Conservation (phyloP, 2,888 invertebrate genomes). For the Cerceris rybyensis region DNA sequence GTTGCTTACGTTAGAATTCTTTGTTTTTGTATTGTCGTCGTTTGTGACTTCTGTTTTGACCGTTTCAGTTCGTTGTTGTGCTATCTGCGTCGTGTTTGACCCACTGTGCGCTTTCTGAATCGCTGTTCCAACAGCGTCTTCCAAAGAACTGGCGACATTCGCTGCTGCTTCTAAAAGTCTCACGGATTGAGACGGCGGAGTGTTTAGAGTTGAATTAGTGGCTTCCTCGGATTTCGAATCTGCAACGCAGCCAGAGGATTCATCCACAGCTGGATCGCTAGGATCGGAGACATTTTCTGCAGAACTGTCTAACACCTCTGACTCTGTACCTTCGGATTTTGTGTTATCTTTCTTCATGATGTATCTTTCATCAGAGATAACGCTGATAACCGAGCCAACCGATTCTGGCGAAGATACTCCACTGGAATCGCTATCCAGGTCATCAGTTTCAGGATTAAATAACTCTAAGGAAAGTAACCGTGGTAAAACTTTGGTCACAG, state of each 20-base stretch:
- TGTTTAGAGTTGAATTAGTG: slow-evolving; percentile 17
- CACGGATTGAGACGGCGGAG: slow-evolving; percentile 76
- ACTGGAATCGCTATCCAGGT: slow-evolving; percentile 94
- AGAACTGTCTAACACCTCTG: slow-evolving; percentile 44
- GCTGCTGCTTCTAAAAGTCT: slow-evolving; percentile 87
- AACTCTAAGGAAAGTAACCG: slow-evolving; percentile 91
- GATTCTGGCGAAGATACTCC: slow-evolving; percentile 94
- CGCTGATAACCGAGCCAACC: slow-evolving; percentile 92
- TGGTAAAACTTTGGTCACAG: slow-evolving; percentile 87
- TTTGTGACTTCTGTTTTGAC: slow-evolving; percentile 8
- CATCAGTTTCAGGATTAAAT: slow-evolving; percentile 95
- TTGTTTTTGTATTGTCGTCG: slow-evolving; percentile 9
- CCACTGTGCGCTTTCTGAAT: slow-evolving; percentile 82
- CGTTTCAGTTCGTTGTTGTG: slow-evolving; percentile 33
- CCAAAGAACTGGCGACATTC: slow-evolving; percentile 86
- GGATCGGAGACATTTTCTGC: slow-evolving; percentile 49
- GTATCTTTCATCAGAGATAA: slow-evolving; percentile 86
- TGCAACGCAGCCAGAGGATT: slow-evolving; percentile 25
- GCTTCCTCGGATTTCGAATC: slow-evolving; percentile 44
- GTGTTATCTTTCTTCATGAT: slow-evolving; percentile 64
- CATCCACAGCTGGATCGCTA: slow-evolving; percentile 38
- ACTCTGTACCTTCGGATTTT: slow-evolving; percentile 49
- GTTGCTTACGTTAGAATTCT: slow-evolving; percentile 18
- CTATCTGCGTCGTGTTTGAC: slow-evolving; percentile 21
- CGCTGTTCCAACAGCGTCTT: slow-evolving; percentile 87